Percentiles rank a stretch among this genome's conserved stretches.
Evolutionary conservation across 35 echinoderm and acorn worm genomes (phyloP).

Genomic region (Apostichopus californicus): DNA sequence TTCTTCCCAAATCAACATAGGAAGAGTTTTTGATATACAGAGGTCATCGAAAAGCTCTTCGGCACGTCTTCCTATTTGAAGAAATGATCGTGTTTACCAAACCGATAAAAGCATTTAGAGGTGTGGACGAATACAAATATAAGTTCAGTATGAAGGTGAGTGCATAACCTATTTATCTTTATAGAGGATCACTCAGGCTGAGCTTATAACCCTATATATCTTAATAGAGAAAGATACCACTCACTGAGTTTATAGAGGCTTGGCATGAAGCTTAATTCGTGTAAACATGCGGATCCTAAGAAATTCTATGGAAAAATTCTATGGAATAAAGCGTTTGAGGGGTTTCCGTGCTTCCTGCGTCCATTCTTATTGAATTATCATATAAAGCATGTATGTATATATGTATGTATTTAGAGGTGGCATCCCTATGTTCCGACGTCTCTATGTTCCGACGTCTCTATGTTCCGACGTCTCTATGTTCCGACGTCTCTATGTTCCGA

Average conservation of each 20-base stretch:
- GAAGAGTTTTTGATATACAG: constrained; percentile 89
- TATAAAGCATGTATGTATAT: too few species aligned
- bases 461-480: too few species aligned
- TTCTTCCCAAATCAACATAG: constrained; percentile 31
- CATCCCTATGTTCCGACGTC: too few species aligned
- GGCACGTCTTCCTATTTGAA: constrained; percentile 92
- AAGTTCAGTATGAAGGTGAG: constrained; percentile 92
- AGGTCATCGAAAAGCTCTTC: constrained; percentile 77
- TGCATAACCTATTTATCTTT: neutral
- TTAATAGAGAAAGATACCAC: neutral
- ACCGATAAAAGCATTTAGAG: constrained; percentile 58
- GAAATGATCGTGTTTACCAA: constrained; percentile 88
- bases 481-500: too few species aligned
- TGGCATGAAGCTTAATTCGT: too few species aligned
- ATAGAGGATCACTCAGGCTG: neutral
- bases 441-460: too few species aligned
- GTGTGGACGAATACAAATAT: constrained; percentile 88
- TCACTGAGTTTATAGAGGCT: neutral
- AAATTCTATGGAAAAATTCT: too few species aligned
- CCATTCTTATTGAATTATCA: too few species aligned
- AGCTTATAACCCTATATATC: neutral
- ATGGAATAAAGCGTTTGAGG: too few species aligned
- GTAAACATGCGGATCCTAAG: too few species aligned
- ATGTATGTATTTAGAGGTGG: too few species aligned
- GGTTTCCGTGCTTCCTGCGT: too few species aligned